Evolutionary conservation across 2,888 invertebrate genomes (phyloP), one percentile per base, ranked within the genome.

Genomic region (Drosophila aldrichi): DNA sequence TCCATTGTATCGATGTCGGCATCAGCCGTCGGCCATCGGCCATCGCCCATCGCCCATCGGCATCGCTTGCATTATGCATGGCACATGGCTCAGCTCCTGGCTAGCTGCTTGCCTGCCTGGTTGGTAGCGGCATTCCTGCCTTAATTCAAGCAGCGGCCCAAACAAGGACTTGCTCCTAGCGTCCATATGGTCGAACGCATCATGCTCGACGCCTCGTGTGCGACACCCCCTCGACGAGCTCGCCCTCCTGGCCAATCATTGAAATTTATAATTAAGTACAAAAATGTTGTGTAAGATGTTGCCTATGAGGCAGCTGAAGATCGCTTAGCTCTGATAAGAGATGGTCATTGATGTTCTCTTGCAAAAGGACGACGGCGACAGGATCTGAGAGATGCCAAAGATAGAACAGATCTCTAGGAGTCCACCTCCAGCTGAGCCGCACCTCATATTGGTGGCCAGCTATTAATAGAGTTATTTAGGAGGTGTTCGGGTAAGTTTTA

Each of bases 211-310:
- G 59, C 20, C 43, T 29, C 18, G 6, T 14, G 25, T 14, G 32
- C 16, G 18, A 32, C 49, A 32, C 12, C 49, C 44, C 20, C 54
- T 41, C 43, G n/a, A 18, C 57, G 46, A n/a, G 1, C 32, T n/a
- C 51, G 49, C 4, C 29, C 55, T 22, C n/a, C 52, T 29, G 25
- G 12, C 41, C 52, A 71, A 77, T 86, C 86, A 88, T 86, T 86
- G 87, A 69, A 86, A 88, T 82, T 86, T 86, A 81, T 84, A 84
- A 84, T 84, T 88, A 84, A 84, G 84, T 87, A 80, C 70, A 83
- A 90, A 84, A 78, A 85, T 88, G 89, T 81, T 73, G 73, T 75
- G 57, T 41, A 56, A 22, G 44, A 38, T 56, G 41, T 55, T 44
- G 40, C 29, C 60, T 65, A 76, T 48, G 61, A 58, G 44, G 61